A percentile compares a stretch with the other conserved stretches of the same genome.
These are phyloP conservation scores for Uria lomvia DNA, from an alignment of 2,113 vertebrate genomes.

Conservation along the genomic window DNA sequence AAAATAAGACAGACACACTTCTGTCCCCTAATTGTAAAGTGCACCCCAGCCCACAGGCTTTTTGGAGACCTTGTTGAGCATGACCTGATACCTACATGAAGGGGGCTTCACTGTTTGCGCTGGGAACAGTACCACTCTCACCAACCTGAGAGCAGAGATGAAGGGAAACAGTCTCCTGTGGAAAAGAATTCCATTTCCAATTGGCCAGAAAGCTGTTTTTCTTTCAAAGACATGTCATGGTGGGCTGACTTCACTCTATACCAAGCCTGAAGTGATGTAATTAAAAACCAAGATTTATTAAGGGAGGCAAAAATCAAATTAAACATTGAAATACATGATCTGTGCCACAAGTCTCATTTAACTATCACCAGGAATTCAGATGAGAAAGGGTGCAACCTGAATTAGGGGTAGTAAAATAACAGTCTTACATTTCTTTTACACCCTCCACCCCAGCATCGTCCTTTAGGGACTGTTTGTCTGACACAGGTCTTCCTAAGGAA, in stretches of 20 bases:
- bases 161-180: background rate
- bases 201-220: background rate
- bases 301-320: background rate
- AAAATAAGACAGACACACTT: background rate
- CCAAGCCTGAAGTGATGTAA: background rate
- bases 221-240: background rate
- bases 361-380: background rate
- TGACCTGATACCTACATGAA: background rate
- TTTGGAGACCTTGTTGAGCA: background rate
- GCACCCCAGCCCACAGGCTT: background rate
- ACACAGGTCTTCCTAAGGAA: background rate
- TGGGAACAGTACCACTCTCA: background rate
- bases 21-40: too few species aligned
- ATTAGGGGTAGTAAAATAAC: background rate
- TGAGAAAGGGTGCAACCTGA: background rate
- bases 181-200: background rate
- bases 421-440: background rate
- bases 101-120: background rate
- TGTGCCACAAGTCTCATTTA: background rate
- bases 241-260: background rate
- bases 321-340: background rate
- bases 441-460: background rate
- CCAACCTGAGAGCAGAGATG: background rate
- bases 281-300: background rate
- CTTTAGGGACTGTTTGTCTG: background rate